Evolutionary conservation across 2,113 vertebrate species (phyloP), one percentile per base, ranked within the genome.

Genomic region (Cromileptes altivelis): DNA sequence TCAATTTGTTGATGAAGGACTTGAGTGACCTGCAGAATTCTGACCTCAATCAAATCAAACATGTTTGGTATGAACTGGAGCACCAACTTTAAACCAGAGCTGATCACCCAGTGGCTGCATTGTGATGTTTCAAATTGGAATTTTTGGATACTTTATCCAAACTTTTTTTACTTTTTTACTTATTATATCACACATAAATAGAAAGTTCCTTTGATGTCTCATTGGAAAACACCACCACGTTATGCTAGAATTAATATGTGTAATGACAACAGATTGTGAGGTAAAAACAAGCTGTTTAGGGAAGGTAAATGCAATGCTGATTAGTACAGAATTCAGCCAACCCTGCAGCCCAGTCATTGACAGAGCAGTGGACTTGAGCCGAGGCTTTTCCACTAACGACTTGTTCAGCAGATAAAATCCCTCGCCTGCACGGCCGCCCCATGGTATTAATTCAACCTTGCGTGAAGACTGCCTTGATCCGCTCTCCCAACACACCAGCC

Each of bases 331-430:
- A 30, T 33, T 21, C 55, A 73, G 53, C n/a, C 47, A 42, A 19
- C 58, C 37, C 60, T 63, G 30, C 73, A 77, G 55, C 8, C 61
- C 50, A 25, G 57, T 53, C 47, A 33, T n/a, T 79, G 74, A 49
- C 73, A 70, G 60, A 27, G 6, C 23, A 18, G 37, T 62, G 33
- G 65, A 84, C 68, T 52, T 40, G 61, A 75, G 58, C 45, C 8
- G n/a, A 47, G 58, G 21, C 52, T 70, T 79, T 82, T 27, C 67
- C 33, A 67, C 65, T 45, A 55, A 75, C 57, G 64, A 60, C 64
- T 79, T 60, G 37, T 84, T 74, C 63, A 74, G 50, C 63, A 55
- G 86, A 78, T 70, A 77, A 47, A 77, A 81, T 53, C 68, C 52
- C 45, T 61, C 1, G 21, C 75, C 25, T 70, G 52, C 52, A 55